A percentile compares a stretch with the other conserved stretches of the same genome.
Conservation (phyloP, 30 jellyfish, hydroid and myxozoan genomes). For the Sanderia malayensis region DNA sequence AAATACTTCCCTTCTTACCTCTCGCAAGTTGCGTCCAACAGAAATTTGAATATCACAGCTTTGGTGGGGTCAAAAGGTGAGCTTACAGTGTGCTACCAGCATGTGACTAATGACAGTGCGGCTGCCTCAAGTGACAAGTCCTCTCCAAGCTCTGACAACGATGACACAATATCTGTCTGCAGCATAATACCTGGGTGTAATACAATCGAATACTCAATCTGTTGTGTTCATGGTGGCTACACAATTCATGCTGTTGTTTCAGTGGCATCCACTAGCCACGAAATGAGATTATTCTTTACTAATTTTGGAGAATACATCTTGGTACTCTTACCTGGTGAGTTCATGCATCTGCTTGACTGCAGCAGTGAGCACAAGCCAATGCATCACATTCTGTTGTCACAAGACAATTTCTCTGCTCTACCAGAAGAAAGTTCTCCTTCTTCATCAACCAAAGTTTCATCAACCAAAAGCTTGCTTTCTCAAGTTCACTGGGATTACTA, state of each 20-base stretch:
- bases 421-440: too few species aligned
- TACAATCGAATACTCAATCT: conserved; percentile 46
- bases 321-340: conserved; percentile 61
- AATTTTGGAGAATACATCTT: conserved; percentile 72
- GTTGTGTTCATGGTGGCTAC: conserved; percentile 83
- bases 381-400: conserved; percentile 56
- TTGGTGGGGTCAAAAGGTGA: conserved; percentile 58
- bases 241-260: conserved; percentile 39
- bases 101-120: conserved; percentile 3
- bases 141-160: conserved; percentile 23
- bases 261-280: neutral
- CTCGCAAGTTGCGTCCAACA: conserved; percentile 28
- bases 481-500: conserved; percentile 40
- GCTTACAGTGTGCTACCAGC: conserved; percentile 73
- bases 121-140: too few species aligned
- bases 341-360: conserved; percentile 80
- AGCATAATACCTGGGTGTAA: conserved; percentile 29
- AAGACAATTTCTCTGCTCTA: conserved; percentile 29
- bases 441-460: too few species aligned
- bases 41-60: conserved; percentile 55
- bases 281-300: conserved; percentile 41
- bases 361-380: conserved; percentile 90
- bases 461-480: conserved; percentile 33
- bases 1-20: conserved; percentile 41
- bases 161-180: conserved; percentile 41